A percentile compares a stretch with the other conserved stretches of the same genome.
Conservation (phyloP, 2,113 vertebrate species). For the Sardina pilchardus region DNA sequence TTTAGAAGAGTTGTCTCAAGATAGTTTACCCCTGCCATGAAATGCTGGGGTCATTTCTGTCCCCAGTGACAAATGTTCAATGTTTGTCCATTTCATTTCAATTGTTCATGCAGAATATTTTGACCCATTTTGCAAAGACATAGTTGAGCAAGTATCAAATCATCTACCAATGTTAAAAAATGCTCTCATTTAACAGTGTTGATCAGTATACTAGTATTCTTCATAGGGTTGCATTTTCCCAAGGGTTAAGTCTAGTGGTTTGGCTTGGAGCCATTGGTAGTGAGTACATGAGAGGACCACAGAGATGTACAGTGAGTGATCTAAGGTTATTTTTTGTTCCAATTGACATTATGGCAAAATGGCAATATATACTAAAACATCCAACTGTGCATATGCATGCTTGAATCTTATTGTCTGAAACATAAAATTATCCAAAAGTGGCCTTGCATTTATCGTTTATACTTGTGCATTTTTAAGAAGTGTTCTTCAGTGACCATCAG, state of each 20-base stretch:
- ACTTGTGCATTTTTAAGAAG: conserved; percentile 39
- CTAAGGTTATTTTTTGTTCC: background rate
- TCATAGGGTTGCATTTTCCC: background rate
- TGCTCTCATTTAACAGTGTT: background rate
- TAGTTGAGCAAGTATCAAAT: background rate
- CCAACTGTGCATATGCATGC: conserved; percentile 72
- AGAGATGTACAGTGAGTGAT: conserved; percentile 38
- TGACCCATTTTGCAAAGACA: background rate
- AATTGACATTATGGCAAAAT: conserved; percentile 8
- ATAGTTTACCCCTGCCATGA: background rate
- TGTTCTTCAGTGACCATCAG: conserved; percentile 1
- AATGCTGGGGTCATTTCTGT: background rate
- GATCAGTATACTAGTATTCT: background rate
- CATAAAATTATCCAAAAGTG: conserved; percentile 64
- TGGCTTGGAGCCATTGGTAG: conserved; percentile 9
- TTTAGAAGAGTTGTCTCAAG: background rate
- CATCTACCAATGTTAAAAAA: background rate
- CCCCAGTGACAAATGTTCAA: background rate
- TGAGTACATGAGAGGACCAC: conserved; percentile 33
- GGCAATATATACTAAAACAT: conserved; percentile 51
- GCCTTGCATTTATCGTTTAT: conserved; percentile 68
- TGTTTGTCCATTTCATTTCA: background rate
- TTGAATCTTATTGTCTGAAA: conserved; percentile 63
- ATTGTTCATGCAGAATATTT: background rate
- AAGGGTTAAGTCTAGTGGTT: background rate